Percentiles rank a stretch among this genome's conserved stretches.
phyloP scores from a whole-genome alignment of 37 sponge, comb jelly and placozoan species.

The Halichondria panicea region DNA sequence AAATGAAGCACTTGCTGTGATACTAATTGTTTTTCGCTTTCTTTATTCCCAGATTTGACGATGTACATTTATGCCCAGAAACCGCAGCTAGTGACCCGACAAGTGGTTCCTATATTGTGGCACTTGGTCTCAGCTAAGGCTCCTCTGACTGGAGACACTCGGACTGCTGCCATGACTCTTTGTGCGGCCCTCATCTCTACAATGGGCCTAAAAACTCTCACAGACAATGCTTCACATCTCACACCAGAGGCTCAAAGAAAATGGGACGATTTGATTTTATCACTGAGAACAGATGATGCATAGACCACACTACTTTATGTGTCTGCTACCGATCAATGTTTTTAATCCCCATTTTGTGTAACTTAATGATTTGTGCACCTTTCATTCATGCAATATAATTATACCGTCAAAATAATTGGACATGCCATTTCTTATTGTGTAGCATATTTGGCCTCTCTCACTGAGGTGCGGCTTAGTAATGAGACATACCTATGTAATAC shows the following conservation, averaged over 20 bases:
- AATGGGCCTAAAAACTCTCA: conserved; percentile 59
- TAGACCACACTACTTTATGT: neutral
- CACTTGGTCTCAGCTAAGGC: conserved; percentile 41
- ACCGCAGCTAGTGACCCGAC: conserved; percentile 65
- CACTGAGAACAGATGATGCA: neutral
- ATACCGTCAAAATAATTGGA: neutral
- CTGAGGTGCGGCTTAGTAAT: too few species aligned
- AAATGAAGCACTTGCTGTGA: too few species aligned
- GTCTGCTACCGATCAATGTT: too few species aligned
- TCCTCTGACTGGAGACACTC: conserved; percentile 42
- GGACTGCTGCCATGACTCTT: conserved; percentile 40
- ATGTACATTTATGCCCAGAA: conserved; percentile 25
- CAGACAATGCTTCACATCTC: conserved; percentile 58
- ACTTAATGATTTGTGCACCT: neutral
- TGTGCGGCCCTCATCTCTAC: conserved; percentile 33
- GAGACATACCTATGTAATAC: too few species aligned
- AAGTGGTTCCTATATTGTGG: conserved; percentile 81
- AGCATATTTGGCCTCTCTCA: too few species aligned
- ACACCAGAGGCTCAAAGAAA: conserved; percentile 36
- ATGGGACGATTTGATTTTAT: conserved; percentile 25
- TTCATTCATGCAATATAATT: neutral
- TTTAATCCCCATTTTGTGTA: neutral
- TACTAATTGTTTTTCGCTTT: neutral
- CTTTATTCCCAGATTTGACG: conserved; percentile 51
- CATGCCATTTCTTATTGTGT: neutral